Conservation (phyloP, 2,888 invertebrate species). For the Chydorus sphaericus region DNA sequence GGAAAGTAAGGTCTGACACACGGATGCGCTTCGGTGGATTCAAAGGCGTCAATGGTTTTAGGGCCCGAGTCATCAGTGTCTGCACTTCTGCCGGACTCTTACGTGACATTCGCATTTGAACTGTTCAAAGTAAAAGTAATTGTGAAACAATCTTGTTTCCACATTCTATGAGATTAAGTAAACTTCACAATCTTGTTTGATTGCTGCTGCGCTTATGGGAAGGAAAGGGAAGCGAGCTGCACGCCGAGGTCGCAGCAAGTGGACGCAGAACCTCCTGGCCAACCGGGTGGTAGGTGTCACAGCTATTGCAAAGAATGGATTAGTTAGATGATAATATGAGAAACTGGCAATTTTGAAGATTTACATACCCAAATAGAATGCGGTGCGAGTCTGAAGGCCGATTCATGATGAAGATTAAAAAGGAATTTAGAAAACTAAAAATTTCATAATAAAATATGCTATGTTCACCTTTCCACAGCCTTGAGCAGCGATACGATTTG, state of each 20-base stretch:
- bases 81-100: conserved; percentile 38
- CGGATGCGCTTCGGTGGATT: conserved; percentile 34
- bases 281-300: conserved; percentile 75
- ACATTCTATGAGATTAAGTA: conserved; percentile 26
- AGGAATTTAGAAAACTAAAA: conserved; percentile 31
- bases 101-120: conserved; percentile 38
- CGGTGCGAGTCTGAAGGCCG: conserved; percentile 83
- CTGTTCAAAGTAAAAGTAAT: conserved; percentile 19
- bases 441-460: neutral
- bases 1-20: conserved; percentile 54
- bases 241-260: conserved; percentile 65
- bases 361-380: conserved; percentile 78
- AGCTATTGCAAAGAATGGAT: too few relatives aligned
- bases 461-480: conserved; percentile 62
- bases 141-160: neutral
- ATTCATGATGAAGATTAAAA: conserved; percentile 74
- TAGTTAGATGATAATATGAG: too few relatives aligned
- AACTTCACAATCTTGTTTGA: conserved; percentile 66
- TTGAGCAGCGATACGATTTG: conserved; percentile 75
- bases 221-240: conserved; percentile 72
- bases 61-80: neutral
- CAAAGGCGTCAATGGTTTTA: neutral
- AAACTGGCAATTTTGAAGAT: too few relatives aligned
- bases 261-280: conserved; percentile 70
- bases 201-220: conserved; percentile 42